phyloP scores from a whole-genome alignment of 2,888 invertebrate genomes.

The Bugulina stolonifera region DNA sequence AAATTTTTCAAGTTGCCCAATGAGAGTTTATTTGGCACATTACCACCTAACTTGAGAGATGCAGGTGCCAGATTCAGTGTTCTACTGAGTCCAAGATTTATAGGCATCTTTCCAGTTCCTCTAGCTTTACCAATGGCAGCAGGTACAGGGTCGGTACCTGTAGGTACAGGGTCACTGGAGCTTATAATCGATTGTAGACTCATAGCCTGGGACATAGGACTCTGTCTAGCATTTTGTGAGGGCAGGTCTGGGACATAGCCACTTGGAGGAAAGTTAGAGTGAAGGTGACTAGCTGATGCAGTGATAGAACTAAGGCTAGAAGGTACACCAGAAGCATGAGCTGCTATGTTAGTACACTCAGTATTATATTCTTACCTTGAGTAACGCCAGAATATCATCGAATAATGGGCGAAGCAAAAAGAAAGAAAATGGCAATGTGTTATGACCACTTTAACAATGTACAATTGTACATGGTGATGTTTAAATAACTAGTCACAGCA shows the following conservation, averaged over 20 bases:
- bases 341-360: neutral
- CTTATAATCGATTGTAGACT: no score
- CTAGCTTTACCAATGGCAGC: no score
- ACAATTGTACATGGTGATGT: no score
- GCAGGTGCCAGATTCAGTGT: no score
- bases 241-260: neutral
- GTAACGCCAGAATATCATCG: neutral
- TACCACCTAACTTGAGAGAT: no score
- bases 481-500: no score
- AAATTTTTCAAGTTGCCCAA: neutral
- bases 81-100: no score
- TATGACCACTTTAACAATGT: neutral
- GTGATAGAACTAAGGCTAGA: no score
- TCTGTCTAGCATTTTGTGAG: neutral
- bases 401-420: neutral
- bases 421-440: neutral
- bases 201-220: neutral
- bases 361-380: neutral
- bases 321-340: neutral
- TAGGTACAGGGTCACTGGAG: no score
- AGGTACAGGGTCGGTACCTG: no score
- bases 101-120: no score
- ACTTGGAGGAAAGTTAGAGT: neutral
- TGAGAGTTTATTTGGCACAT: neutral
- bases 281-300: neutral